Percentiles rank a stretch among this genome's conserved stretches.
Evolutionary conservation across 2,797 vertebrate species (phyloP).

Genomic region (Tokudaia tokunoshimensis): DNA sequence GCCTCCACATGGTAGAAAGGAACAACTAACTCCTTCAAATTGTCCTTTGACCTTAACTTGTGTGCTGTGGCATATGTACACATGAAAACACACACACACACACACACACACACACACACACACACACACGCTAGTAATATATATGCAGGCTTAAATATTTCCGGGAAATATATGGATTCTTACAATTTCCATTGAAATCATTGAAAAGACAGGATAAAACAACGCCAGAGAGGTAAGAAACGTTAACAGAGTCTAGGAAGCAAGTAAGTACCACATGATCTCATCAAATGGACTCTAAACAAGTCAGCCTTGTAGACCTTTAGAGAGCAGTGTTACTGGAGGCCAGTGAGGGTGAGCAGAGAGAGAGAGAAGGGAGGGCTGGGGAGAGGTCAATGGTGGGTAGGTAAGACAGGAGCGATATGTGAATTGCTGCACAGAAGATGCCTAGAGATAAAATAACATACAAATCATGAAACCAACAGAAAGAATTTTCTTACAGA

Average conservation of each 20-base stretch:
- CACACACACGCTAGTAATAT: not conserved
- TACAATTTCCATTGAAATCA: conserved; percentile 15
- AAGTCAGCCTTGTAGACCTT: not conserved
- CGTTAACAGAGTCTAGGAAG: not conserved
- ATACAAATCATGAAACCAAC: not conserved
- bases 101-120: not conserved
- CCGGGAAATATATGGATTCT: not conserved
- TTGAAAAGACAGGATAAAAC: not conserved
- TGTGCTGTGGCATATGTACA: not conserved
- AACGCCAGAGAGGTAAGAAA: not conserved
- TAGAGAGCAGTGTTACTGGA: not conserved
- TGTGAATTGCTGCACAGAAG: too few relatives aligned
- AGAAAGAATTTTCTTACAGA: not conserved
- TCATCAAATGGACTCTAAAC: not conserved
- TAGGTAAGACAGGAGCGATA: not conserved
- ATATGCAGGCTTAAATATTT: not conserved
- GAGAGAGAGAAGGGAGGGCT: too few relatives aligned
- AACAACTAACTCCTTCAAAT: not conserved
- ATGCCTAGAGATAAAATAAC: not conserved
- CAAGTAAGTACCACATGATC: not conserved
- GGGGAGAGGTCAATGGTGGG: too few relatives aligned
- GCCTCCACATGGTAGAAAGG: too few relatives aligned
- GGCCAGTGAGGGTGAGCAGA: not conserved
- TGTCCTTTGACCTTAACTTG: not conserved
- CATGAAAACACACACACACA: not conserved